Evolutionary conservation across 2,888 invertebrate genomes (phyloP).

Genomic region (Caenorhabditis doughertyi): DNA sequence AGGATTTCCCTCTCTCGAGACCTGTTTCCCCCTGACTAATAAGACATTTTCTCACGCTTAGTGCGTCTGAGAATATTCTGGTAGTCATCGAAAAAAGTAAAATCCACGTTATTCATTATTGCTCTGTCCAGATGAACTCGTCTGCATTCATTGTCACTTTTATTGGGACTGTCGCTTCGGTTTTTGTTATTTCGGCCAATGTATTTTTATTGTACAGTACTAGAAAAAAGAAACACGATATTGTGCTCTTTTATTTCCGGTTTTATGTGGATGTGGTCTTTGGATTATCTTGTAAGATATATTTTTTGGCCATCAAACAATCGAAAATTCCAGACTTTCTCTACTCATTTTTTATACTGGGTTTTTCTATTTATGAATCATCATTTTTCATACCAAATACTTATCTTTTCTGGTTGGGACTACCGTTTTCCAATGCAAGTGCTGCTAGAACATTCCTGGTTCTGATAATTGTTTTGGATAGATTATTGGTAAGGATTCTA

Average conservation of each 20-base stretch:
- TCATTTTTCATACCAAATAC: conserved; percentile 48
- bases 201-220: conserved; percentile 22
- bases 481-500: conserved; percentile 21
- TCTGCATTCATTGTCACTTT: conserved; percentile 44
- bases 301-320: background rate
- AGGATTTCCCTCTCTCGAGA: background rate
- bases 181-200: conserved; percentile 13
- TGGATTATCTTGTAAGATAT: conserved; percentile 38
- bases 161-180: conserved; percentile 29
- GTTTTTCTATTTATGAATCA: conserved; percentile 19
- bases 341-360: conserved; percentile 52
- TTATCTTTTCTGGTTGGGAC: conserved; percentile 38
- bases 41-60: conserved; percentile 45
- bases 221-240: conserved; percentile 40
- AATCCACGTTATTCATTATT: too few relatives aligned
- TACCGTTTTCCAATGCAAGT: conserved; percentile 51
- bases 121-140: conserved; percentile 24
- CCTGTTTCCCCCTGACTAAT: conserved; percentile 43
- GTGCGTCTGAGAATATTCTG: background rate
- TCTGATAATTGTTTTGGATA: conserved; percentile 37
- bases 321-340: conserved; percentile 18
- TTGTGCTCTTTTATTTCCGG: conserved; percentile 48
- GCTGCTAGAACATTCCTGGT: conserved; percentile 49
- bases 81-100: background rate
- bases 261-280: conserved; percentile 49